These are phyloP conservation scores for Caenorhabditis angaria DNA, from an alignment of 2,888 invertebrate genomes.

Conservation along the genomic window DNA sequence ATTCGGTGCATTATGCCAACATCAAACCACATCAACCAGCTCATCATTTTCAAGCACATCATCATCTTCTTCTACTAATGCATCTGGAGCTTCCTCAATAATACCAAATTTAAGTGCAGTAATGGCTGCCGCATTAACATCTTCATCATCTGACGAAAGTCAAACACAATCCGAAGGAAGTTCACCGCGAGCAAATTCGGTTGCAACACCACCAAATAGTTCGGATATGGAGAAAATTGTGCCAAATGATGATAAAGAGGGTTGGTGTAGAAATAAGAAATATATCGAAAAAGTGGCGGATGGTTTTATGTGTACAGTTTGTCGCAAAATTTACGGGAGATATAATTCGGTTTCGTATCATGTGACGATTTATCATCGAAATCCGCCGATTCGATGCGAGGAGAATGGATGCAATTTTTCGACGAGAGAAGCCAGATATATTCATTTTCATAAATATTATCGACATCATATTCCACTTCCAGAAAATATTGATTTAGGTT, in stretches of 20 bases:
- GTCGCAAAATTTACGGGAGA: conserved; percentile 70
- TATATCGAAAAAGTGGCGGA: conserved; percentile 68
- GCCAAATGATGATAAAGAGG: conserved; percentile 70
- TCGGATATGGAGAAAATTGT: conserved; percentile 56
- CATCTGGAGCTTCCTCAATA: not conserved
- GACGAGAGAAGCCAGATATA: conserved; percentile 70
- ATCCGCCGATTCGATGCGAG: conserved; percentile 72
- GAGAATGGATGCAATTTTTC: conserved; percentile 70
- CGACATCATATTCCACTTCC: conserved; percentile 70
- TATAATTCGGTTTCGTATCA: conserved; percentile 72
- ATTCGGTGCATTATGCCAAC: conserved; percentile 16
- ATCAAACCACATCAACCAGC: not conserved
- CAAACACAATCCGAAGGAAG: conserved; percentile 36
- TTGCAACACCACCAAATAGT: conserved; percentile 28
- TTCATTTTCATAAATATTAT: conserved; percentile 72
- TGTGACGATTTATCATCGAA: conserved; percentile 72
- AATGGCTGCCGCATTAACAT: conserved; percentile 7
- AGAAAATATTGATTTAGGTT: conserved; percentile 69
- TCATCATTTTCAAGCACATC: not conserved
- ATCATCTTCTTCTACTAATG: not conserved
- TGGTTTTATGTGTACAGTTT: conserved; percentile 70
- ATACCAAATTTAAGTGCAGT: not conserved
- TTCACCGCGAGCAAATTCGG: conserved; percentile 39
- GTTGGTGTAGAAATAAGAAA: conserved; percentile 72
- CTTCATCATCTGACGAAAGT: conserved; percentile 5